Evolutionary conservation across 1,140 invertebrate genomes (phyloP).

Genomic region (Notospermus geniculatus): DNA sequence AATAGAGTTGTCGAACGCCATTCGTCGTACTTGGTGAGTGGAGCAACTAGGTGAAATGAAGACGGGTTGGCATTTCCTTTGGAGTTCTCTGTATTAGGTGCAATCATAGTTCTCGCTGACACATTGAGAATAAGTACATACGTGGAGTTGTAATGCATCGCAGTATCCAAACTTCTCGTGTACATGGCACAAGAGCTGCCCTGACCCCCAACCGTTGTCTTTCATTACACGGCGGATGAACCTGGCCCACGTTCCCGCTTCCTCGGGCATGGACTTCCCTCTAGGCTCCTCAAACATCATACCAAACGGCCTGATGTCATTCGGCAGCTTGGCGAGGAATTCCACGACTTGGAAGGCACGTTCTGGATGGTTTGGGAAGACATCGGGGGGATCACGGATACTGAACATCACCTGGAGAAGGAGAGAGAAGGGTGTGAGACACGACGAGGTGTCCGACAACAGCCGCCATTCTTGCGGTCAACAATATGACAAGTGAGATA

Average conservation of each 20-base stretch:
- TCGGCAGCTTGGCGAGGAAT: not conserved
- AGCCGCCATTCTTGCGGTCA: too few relatives aligned
- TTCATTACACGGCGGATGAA: not conserved
- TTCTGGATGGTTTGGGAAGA: not conserved
- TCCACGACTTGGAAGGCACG: not conserved
- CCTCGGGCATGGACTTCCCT: not conserved
- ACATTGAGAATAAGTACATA: too few relatives aligned
- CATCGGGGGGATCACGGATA: not conserved
- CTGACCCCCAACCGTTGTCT: not conserved
- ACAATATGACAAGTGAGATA: too few relatives aligned
- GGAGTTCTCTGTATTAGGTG: too few relatives aligned
- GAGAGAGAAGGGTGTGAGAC: too few relatives aligned
- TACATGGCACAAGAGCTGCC: not conserved
- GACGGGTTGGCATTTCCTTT: too few relatives aligned
- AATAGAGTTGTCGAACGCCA: too few relatives aligned
- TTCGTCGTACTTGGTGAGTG: too few relatives aligned
- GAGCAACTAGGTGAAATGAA: too few relatives aligned
- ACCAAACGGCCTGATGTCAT: not conserved
- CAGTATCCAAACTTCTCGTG: conserved; percentile 2
- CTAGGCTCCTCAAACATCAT: conserved; percentile 2
- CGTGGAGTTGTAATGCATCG: not conserved
- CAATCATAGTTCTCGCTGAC: too few relatives aligned
- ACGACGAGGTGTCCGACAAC: too few relatives aligned
- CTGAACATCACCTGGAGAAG: too few relatives aligned
- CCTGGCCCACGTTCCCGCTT: conserved; percentile 2